Conservation (phyloP, 2,113 vertebrate species). For the Fukomys damarensis region DNA sequence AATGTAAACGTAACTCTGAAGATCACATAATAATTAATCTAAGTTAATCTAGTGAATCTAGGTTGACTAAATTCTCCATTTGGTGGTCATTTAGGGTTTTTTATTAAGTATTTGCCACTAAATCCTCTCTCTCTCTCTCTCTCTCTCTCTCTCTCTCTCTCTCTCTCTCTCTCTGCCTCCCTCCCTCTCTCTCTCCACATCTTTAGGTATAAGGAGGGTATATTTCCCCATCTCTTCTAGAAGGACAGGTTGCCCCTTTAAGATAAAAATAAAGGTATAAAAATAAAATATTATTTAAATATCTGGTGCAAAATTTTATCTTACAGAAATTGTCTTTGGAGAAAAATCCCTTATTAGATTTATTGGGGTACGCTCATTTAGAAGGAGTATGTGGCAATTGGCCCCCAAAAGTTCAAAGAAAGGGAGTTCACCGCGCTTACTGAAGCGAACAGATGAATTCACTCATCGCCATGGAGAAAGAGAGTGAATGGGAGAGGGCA, state of each 20-base stretch:
- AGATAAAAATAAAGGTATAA: background rate
- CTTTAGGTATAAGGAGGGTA: background rate
- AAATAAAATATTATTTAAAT: background rate
- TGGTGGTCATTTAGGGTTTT: background rate
- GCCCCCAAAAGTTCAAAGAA: background rate
- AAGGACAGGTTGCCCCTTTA: background rate
- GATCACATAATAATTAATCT: background rate
- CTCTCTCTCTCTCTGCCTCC: background rate
- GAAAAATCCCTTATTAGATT: background rate
- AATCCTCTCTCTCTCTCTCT: too few relatives aligned
- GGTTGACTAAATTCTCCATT: background rate
- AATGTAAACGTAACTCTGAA: background rate
- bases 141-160: too few relatives aligned
- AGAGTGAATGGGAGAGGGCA: background rate
- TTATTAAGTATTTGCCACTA: background rate
- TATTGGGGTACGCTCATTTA: background rate
- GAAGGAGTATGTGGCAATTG: background rate
- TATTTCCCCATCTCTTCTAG: too few relatives aligned
- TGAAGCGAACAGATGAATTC: background rate
- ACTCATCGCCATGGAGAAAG: background rate
- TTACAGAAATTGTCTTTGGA: background rate
- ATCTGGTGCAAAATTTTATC: background rate
- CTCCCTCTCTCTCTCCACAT: background rate
- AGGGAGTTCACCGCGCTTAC: background rate
- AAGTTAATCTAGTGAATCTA: background rate